These are phyloP conservation scores for Alfaro cultratus DNA, from an alignment of 2,797 vertebrate species.

Conservation along the genomic window DNA sequence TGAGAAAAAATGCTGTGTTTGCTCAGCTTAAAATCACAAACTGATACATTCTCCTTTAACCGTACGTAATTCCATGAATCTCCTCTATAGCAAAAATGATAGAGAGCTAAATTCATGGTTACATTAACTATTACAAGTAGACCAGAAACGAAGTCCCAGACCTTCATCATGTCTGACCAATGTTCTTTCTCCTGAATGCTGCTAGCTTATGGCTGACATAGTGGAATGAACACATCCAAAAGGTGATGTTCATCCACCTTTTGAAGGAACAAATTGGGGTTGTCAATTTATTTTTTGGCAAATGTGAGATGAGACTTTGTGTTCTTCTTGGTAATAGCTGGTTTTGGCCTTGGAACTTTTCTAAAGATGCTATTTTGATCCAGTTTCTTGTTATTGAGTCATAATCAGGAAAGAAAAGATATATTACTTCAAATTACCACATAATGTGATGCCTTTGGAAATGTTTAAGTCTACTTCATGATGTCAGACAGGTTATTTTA, in stretches of 20 bases:
- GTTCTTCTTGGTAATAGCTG: not conserved
- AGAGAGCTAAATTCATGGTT: not conserved
- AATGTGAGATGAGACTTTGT: not conserved
- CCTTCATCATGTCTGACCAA: not conserved
- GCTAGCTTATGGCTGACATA: not conserved
- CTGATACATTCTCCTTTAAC: not conserved
- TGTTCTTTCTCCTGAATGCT: not conserved
- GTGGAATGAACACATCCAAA: not conserved
- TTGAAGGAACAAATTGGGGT: not conserved
- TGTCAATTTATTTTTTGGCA: not conserved
- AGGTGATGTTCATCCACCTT: not conserved
- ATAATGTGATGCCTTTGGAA: not conserved
- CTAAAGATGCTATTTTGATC: not conserved
- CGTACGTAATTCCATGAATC: not conserved
- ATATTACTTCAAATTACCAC: not conserved
- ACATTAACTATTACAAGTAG: not conserved
- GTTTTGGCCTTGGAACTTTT: not conserved
- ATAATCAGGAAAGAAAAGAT: not conserved
- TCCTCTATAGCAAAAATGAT: not conserved
- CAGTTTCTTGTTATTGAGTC: not conserved
- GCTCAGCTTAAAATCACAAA: constrained; percentile 1
- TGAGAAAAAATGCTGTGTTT: constrained; percentile 22
- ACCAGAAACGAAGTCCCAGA: not conserved
- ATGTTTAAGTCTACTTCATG: not conserved
- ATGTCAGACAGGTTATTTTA: not conserved